Conservation (phyloP, 2,888 invertebrate genomes). For the Morinoia aosen region DNA sequence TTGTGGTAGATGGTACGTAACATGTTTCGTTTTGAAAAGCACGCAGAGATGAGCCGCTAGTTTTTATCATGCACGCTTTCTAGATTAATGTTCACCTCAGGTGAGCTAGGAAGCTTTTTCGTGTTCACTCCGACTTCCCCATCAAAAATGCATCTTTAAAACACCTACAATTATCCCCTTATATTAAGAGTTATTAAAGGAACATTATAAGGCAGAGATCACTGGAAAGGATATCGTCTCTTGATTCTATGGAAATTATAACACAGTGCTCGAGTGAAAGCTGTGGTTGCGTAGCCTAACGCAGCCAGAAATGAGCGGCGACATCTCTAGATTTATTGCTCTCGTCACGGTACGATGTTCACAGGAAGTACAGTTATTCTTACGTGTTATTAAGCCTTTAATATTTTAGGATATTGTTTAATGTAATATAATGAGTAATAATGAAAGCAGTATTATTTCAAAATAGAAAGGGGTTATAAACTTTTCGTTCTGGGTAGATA, state of each 20-base stretch:
- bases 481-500: no score
- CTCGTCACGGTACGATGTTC: not conserved
- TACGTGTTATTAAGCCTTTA: no score
- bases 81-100: not conserved
- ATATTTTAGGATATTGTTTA: no score
- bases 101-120: not conserved
- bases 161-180: not conserved
- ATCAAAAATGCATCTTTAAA: not conserved
- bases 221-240: not conserved
- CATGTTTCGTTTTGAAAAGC: not conserved
- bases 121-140: not conserved
- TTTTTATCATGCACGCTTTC: not conserved
- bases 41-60: not conserved
- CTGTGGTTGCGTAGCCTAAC: not conserved
- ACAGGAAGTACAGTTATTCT: not conserved
- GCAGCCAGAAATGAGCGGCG: not conserved
- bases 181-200: not conserved
- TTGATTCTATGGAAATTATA: not conserved
- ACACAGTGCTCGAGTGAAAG: not conserved
- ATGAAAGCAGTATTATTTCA: no score
- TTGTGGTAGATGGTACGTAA: no score
- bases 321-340: not conserved
- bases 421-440: no score
- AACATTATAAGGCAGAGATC: not conserved
- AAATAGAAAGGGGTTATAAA: no score